These are phyloP conservation scores for Artemia sp. DNA, from an alignment of 2,888 invertebrate genomes.

Conservation along the genomic window DNA sequence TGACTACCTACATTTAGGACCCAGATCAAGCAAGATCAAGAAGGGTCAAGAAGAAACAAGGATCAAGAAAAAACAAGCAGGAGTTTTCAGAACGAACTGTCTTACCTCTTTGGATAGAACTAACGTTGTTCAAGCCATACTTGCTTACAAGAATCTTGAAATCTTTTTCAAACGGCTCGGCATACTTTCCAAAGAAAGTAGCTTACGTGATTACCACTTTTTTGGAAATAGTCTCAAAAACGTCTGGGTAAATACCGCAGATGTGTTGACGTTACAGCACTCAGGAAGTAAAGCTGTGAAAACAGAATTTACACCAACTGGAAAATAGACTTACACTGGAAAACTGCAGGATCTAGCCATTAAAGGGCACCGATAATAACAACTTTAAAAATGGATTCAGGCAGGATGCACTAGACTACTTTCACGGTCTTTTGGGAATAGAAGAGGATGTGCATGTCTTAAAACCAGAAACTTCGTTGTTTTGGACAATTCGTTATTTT, in stretches of 20 bases:
- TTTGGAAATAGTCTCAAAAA: constrained; percentile 59
- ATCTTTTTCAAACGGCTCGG: constrained; percentile 53
- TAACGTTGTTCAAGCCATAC: constrained; percentile 91
- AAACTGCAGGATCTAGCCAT: constrained; percentile 69
- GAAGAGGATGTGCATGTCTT: constrained; percentile 48
- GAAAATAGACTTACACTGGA: constrained; percentile 70
- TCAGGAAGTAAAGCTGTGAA: constrained; percentile 96
- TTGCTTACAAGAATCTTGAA: constrained; percentile 62
- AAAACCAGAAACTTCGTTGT: constrained; percentile 27
- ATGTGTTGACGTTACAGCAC: constrained; percentile 81
- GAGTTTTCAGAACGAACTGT: constrained; percentile 93
- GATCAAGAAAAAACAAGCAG: constrained; percentile 53
- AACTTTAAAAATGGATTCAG: constrained; percentile 90
- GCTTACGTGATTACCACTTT: constrained; percentile 45
- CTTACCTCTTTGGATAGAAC: constrained; percentile 94
- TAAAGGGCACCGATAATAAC: no score
- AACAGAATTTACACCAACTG: no score
- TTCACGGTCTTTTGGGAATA: constrained; percentile 69
- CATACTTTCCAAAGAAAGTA: constrained; percentile 46
- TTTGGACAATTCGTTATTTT: no score
- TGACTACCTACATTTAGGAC: constrained; percentile 56
- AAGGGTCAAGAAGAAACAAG: constrained; percentile 47
- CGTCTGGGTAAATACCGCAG: constrained; percentile 98
- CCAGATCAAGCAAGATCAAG: no score
- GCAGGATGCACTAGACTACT: constrained; percentile 85